Evolutionary conservation across 2,797 vertebrate species (phyloP), one percentile per base, ranked within the genome.

Genomic region (Neomorphus geoffroyi): DNA sequence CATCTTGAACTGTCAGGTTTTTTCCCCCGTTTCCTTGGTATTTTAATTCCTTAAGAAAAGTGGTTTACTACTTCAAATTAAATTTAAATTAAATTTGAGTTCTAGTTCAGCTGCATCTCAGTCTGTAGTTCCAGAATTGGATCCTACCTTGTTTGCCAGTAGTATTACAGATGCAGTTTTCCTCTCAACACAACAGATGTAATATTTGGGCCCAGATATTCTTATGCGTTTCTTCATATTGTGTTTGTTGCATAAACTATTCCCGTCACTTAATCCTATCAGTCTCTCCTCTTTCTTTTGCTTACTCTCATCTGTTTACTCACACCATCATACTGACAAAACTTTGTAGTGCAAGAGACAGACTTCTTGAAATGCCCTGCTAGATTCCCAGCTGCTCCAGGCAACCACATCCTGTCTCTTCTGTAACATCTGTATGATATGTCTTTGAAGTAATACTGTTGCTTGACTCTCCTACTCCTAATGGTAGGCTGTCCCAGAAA

Each of bases 1-100:
- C 0, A 1, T 51, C 18, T 67, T 74, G 45, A 78, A 13, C 27
- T 66, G 26, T 65, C 19, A 18, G 0, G 0, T 27, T 71, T 48
- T 39, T 9, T 15, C 6, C 1, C 1, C 10, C 37, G 67, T 11
- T 18, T 90, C 18, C 24, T 37, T 43, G 39, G 13, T 39, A 39
- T 27, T 83, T 82, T 56, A 28, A 62, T 74, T 86, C 54, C 5
- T 45, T 56, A 78, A 72, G 50, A 22, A 1, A 66, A 6, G 32
- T 21, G 45, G 4, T 53, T 93, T 78, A 32, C n/a, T n/a, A n/a
- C n/a, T n/a, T n/a, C n/a, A n/a, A n/a, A n/a, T n/a, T n/a, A n/a
- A n/a, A n/a, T n/a, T n/a, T n/a, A n/a, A n/a, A n/a, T n/a, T n/a
- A n/a, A n/a, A n/a, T n/a, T n/a, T n/a, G n/a, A n/a, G 15, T 62